Evolutionary conservation across 2,888 invertebrate species (phyloP), one percentile per base, ranked within the genome.

Genomic region (Conops quadrifasciatus): DNA sequence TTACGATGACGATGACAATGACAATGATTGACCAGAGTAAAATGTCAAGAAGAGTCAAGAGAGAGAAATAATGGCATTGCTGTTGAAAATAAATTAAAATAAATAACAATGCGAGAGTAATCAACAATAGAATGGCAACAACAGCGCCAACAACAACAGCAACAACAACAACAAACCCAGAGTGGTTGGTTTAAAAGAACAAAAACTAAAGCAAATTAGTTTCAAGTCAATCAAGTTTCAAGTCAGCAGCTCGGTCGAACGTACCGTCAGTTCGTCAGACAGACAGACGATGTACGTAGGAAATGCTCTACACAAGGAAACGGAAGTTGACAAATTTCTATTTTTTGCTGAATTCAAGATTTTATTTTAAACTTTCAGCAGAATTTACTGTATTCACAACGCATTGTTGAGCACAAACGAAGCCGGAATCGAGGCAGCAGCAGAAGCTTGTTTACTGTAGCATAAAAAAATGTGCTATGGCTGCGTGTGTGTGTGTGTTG

Each of bases 241-340:
- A 49, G 16, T 49, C 24, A 53, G 19, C 19, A 19, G 7, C 5
- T 58, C 16, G 7, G 26, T 58, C 58, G 26, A 7, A 9, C 58
- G 24, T 9, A 15, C 58, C 24, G 1, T 58, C 58, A 24, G n/a
- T 19, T 49, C 49, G n/a, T 49, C 49, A 49, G n/a, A 5, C 49
- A 49, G n/a, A 49, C 49, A 15, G n/a, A 5, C 49, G 49, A 49
- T 49, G 11, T 9, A 28, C 28, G 58, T 2, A 26, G n/a, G 49
- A 58, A 58, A 21, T 24, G 15, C n/a, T 7, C 16, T 43, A 24
- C n/a, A 9, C 2, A 49, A 65, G 51, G 51, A 65, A 65, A 36
- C 51, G 51, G 65, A 65, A 65, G 47, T 51, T 49, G 51, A 65
- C 62, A 19, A 16, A 30, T 53, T 67, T 67, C 26, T 36, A 56